These are phyloP conservation scores for Pelochelys cantorii DNA, from an alignment of 2,797 vertebrate genomes.

Conservation along the genomic window DNA sequence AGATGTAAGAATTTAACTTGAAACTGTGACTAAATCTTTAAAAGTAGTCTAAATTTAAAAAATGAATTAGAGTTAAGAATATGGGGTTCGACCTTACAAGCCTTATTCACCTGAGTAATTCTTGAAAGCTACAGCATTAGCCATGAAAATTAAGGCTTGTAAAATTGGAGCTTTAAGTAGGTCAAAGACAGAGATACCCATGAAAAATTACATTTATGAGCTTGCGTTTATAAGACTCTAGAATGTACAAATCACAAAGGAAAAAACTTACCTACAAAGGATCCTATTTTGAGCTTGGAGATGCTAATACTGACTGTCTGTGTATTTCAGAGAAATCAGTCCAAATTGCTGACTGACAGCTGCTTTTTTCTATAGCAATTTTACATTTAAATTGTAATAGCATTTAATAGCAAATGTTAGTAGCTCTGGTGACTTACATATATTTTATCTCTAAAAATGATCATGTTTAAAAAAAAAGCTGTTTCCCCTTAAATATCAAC, in stretches of 20 bases:
- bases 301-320: background rate
- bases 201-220: background rate
- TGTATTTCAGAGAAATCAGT: background rate
- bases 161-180: background rate
- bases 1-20: background rate
- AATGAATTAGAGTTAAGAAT: background rate
- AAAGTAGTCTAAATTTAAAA: background rate
- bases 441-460: background rate
- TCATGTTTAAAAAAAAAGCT: background rate
- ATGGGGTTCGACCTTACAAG: background rate
- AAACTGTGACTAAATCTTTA: background rate
- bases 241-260: background rate
- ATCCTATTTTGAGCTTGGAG: background rate
- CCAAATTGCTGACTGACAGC: background rate
- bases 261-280: background rate
- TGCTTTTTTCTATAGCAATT: background rate
- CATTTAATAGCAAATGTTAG: background rate
- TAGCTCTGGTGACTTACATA: background rate
- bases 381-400: background rate
- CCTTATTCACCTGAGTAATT: background rate
- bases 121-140: background rate
- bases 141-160: background rate
- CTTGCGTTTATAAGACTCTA: background rate
- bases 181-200: background rate
- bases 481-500: background rate